Evolutionary conservation across 53 echinoderm and acorn worm genomes (phyloP), one percentile per base, ranked within the genome.

Genomic region (Antedon mediterranea): DNA sequence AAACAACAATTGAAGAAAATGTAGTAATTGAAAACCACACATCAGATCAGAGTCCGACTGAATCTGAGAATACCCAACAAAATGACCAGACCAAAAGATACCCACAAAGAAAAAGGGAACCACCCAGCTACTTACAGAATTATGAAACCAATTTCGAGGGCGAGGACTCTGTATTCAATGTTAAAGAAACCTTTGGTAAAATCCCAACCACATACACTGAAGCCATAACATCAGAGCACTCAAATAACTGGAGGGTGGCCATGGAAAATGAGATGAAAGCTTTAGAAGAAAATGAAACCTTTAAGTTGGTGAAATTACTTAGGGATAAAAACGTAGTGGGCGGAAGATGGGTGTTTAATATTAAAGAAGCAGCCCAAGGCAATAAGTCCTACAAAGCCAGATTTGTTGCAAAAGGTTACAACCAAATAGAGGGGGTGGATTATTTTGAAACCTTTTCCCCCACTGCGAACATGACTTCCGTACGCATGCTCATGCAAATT

Each of bases 181-280:
- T 80, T 7, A 75, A 74, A 70, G 43, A 37, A 37, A 37, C 37
- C 37, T 37, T 4, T 37, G 11, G 11, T 4, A 73, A 73, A 43
- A 71, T 79, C 27, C 80, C 85, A 32, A 37, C 71, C 43, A 84
- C 75, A 15, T 84, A 84, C 75, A 34, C 84, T 41, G 80, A 84
- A 15, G 85, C 85, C 30, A 41, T 84, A 18, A 32, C 30, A 3
- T 75, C 85, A 72, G 9, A 26, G 71, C 72, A 84, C 41, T 74
- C 75, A 34, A 71, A 13, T 18, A 41, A 84, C 32, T 84, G 85
- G 85, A 80, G 84, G 31, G 73, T 42, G 33, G 85, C 85, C 34
- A 84, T 84, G 84, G 74, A 74, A 31, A 73, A 72, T 8, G 84
- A 79, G 73, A 79, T 79, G 74, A 29, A 79, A 43, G 30, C 78